Percentiles rank a stretch among this genome's conserved stretches.
Conservation (phyloP, 2,888 invertebrate genomes). For the Molorchus minor region DNA sequence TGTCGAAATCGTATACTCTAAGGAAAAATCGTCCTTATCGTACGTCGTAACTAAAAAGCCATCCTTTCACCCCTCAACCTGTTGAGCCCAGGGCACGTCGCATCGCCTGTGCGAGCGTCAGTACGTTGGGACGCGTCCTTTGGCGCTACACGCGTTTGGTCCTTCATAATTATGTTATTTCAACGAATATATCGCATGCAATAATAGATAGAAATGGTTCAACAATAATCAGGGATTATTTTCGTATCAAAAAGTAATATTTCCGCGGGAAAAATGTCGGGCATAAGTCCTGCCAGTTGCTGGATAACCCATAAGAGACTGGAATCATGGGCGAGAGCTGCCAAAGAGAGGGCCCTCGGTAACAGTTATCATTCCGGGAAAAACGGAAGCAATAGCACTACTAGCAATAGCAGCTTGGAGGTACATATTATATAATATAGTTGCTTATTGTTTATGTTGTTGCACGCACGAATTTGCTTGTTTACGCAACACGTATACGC, state of each 20-base stretch:
- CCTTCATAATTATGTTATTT: not conserved
- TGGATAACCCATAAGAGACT: slow-evolving; percentile 82
- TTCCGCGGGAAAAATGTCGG: slow-evolving; percentile 58
- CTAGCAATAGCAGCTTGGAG: slow-evolving; percentile 61
- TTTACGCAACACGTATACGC: slow-evolving; percentile 30
- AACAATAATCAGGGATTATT: not conserved
- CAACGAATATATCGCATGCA: slow-evolving; percentile 10
- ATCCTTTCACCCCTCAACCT: slow-evolving; percentile 54
- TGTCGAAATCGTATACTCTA: not conserved
- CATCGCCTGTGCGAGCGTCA: slow-evolving; percentile 39
- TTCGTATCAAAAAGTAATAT: not conserved
- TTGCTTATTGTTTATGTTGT: slow-evolving; percentile 11
- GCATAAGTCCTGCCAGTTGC: slow-evolving; percentile 77
- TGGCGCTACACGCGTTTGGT: slow-evolving; percentile 36
- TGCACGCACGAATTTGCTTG: slow-evolving; percentile 9
- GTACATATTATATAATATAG: no score
- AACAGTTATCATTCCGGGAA: slow-evolving; percentile 54
- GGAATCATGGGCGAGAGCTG: slow-evolving; percentile 80
- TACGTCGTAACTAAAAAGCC: slow-evolving; percentile 17
- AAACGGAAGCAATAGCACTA: slow-evolving; percentile 67
- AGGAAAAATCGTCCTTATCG: slow-evolving; percentile 16
- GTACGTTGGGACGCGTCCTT: slow-evolving; percentile 45
- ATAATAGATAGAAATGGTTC: not conserved
- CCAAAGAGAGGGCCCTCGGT: slow-evolving; percentile 71
- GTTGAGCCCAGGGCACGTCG: slow-evolving; percentile 56